These are phyloP conservation scores for Psilanteris sp. DNA, from an alignment of 1,140 invertebrate genomes.

Conservation along the genomic window DNA sequence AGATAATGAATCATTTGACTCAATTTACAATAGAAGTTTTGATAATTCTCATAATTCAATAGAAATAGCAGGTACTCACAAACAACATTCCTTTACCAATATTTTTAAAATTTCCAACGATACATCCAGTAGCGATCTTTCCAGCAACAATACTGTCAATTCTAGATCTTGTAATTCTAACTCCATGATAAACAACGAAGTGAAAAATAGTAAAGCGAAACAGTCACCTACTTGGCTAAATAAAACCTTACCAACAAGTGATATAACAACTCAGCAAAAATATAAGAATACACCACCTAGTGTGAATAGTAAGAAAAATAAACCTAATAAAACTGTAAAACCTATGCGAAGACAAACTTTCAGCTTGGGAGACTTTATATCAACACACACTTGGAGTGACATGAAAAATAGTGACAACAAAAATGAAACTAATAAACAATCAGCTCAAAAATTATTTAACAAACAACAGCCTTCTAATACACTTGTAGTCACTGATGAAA, in stretches of 20 bases:
- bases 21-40: not conserved
- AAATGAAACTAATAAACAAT: conserved; percentile 20
- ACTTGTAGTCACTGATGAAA: conserved; percentile 38
- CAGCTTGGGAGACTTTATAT: conserved; percentile 68
- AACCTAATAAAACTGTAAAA: conserved; percentile 59
- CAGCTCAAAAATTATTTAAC: too few relatives aligned
- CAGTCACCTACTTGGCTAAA: conserved; percentile 58
- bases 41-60: conserved; percentile 8
- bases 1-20: not conserved
- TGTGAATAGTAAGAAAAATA: conserved; percentile 45
- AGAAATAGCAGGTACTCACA: conserved; percentile 21
- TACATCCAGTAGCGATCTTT: not conserved
- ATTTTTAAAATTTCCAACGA: conserved; percentile 21
- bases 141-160: conserved; percentile 8
- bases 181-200: conserved; percentile 10
- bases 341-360: conserved; percentile 34
- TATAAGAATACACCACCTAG: conserved; percentile 33
- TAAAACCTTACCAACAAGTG: conserved; percentile 26
- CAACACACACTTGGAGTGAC: conserved; percentile 23
- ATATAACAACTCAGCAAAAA: conserved; percentile 49
- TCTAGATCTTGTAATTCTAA: conserved; percentile 38
- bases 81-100: conserved; percentile 26
- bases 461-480: too few relatives aligned
- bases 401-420: conserved; percentile 55
- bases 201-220: conserved; percentile 37